Evolutionary conservation across 2,888 invertebrate genomes (phyloP), one percentile per base, ranked within the genome.

Genomic region (Melieria omissa): DNA sequence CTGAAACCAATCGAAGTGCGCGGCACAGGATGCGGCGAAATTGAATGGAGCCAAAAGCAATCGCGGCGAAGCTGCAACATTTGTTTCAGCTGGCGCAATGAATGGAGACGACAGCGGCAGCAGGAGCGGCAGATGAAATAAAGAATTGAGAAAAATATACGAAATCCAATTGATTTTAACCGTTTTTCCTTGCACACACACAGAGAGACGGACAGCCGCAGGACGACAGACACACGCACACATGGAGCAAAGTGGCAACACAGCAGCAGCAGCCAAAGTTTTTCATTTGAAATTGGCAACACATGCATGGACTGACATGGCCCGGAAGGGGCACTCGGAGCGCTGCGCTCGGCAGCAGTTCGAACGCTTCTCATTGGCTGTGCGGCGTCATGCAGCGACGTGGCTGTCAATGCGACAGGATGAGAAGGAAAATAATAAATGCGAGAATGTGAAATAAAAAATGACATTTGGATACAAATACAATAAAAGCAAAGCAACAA

Each of bases 101-200:
- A 14, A 12, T 52, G 14, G 1, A 52, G 12, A 3, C 29, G 29
- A 3, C 29, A 29, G 29, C 29, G 29, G 29, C 29, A 29, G 29
- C 29, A 62, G n/a, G n/a, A 57, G 47, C 10, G 45, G 3, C 9
- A 4, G 52, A 42, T 9, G 5, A 69, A 61, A 62, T 42, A 14
- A 54, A 46, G 47, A 62, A 55, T 63, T 62, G 45, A 58, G 63
- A 62, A 69, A 62, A 63, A 63, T 55, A 55, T 63, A 69, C 63
- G 55, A 69, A 82, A 82, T 81, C 76, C 83, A 80, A 80, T 80
- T 81, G 80, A 81, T 81, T 80, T 81, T 77, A 78, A 80, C 81
- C 81, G 79, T 70, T 70, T 71, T 71, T 14, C 54, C 8, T 14
- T 65, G 41, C 46, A 7, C 29, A 10, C 5, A 66, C 46, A 55